Base-by-base conservation (phyloP, 2,113 vertebrate genomes). In the Anser brachyrhynchus region DNA sequence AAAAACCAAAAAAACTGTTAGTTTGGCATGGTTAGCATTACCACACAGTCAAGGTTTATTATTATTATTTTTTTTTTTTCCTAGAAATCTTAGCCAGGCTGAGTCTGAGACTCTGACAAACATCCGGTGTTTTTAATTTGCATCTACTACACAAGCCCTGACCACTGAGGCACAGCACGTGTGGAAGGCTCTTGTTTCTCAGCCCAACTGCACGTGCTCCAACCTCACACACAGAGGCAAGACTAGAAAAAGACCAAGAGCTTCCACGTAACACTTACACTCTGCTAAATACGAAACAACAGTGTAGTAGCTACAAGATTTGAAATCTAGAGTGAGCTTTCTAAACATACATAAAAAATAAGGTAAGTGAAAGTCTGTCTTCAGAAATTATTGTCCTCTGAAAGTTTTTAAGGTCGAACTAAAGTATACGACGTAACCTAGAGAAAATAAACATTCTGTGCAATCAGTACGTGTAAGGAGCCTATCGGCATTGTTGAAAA, bases 1-100 rank as follows among this genome's bases (percentile, higher is more conserved):
- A 33, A 78, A 49, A 81, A 78, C 55, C 26, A 65, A 52, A 78
- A 93, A 80, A 84, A 35, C 80, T 67, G 90, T 92, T 96, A 97
- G 81, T 87, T 35, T 84, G 81, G 35, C 70, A 79, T 4, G 2
- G 73, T 89, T 57, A 94, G 84, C 26, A 78, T 16, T 25, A 87
- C 62, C 35, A 65, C 15, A n/a, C 1, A 69, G 74, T 18, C 43
- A 75, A 84, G 17, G 22, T 35, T 89, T 31, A 46, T 1, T 2
- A 41, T 1, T 2, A 7, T 51, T 65, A 10, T 46, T 58, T n/a
- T 0, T 31, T 65, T 65, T 83, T 83, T 21, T 44, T 2, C 51
- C 43, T 87, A 64, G 46, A 72, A 90, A 64, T 64, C 65, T 81
- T 78, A 61, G 3, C 61, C 29, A 35, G 1, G 2, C 10, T 84